Base-by-base conservation (phyloP, 1,140 invertebrate species). In the Panulirus ornatus region DNA sequence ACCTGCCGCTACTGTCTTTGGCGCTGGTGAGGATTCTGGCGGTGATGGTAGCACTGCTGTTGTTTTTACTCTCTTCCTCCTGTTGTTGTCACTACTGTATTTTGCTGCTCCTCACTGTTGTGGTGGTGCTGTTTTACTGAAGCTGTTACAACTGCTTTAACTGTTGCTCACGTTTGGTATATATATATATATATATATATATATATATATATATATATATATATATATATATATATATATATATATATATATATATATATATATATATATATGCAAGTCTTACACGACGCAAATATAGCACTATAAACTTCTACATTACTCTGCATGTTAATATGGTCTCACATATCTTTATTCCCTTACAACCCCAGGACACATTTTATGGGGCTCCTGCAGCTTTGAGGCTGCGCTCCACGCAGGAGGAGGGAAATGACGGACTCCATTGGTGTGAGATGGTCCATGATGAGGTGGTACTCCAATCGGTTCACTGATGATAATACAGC, bases 141-240 rank as follows among this genome's bases (percentile, higher is more conserved):
- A 2, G 51, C 22, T 58, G 51, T 58, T 58, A 22, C 9, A 58
- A 19, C 2, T 22, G 1, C 44, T 47, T 47, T 47, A 11, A 16
- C 1, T 1, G 16, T 16, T 47, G 44, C 44, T 47, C 22, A 11
- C 51, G 9, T 11, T 58, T 58, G 51, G 51, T 66, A 66, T 66
- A 66, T 66, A 66, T 66, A 66, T 66, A 66, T 66, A 66, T 66
- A 66, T 66, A 66, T 66, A 66, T 66, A 66, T 66, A 66, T 66
- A 66, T 66, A 66, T 66, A 66, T 66, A 66, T 66, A 66, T 66
- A 66, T 66, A 66, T 66, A 66, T 66, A 66, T 66, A 66, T 66
- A 66, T 66, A 66, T 66, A 66, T 66, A 66, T 66, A 66, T 66
- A 66, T 66, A 66, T 66, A 66, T 66, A 66, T 66, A 66, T 66